phyloP scores from a whole-genome alignment of 2,888 invertebrate species.

The Cyrtodaria siliqua region DNA sequence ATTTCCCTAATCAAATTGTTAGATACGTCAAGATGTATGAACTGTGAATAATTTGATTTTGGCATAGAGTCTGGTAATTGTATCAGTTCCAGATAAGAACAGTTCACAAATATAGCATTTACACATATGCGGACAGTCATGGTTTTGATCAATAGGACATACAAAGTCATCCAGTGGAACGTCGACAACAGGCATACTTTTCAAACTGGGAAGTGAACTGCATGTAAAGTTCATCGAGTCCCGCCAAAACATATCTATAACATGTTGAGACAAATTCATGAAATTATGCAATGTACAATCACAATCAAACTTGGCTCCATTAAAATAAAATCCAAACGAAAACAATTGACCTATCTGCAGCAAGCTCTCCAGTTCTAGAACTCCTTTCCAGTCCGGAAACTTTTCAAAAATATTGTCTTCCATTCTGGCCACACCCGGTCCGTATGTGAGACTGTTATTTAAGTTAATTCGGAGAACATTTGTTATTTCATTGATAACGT shows the following conservation, averaged over 20 bases:
- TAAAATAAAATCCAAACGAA: constrained; percentile 26
- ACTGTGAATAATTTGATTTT: constrained; percentile 14
- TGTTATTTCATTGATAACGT: constrained; percentile 16
- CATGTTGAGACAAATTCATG: background rate
- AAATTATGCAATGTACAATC: constrained; percentile 36
- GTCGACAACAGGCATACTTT: constrained; percentile 5
- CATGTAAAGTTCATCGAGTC: constrained; percentile 32
- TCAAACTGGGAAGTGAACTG: constrained; percentile 5
- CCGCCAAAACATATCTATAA: constrained; percentile 14
- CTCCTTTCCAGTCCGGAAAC: constrained; percentile 28
- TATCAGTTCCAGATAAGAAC: constrained; percentile 15
- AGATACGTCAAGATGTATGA: constrained; percentile 27
- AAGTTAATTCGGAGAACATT: constrained; percentile 21
- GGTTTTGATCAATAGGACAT: background rate
- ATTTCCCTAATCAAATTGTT: constrained; percentile 31
- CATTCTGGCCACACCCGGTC: constrained; percentile 29
- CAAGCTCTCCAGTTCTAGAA: constrained; percentile 19
- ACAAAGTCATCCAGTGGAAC: constrained; percentile 10
- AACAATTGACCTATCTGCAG: constrained; percentile 28
- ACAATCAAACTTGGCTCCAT: constrained; percentile 18
- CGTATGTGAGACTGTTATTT: constrained; percentile 20
- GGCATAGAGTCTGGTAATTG: constrained; percentile 26
- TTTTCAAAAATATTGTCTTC: constrained; percentile 7
- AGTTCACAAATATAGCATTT: constrained; percentile 29
- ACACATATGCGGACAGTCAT: constrained; percentile 14